Percentiles rank a stretch among this genome's conserved stretches.
Evolutionary conservation across 2,113 vertebrate genomes (phyloP).

Genomic region (Gadus chalcogrammus): DNA sequence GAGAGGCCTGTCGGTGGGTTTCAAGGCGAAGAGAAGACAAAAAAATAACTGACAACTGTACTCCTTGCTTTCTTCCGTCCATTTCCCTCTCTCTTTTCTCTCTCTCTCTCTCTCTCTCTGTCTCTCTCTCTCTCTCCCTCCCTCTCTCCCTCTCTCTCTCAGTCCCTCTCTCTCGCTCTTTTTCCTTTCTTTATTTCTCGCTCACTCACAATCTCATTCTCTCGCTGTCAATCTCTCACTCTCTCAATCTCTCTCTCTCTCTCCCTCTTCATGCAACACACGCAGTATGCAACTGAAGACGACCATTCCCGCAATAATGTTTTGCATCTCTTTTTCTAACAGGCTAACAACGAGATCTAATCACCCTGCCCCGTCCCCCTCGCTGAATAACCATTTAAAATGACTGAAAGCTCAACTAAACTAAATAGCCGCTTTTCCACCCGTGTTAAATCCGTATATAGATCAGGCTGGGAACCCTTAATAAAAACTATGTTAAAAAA

Average conservation of each 20-base stretch:
- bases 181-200: no score
- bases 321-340: slow-evolving; percentile 79
- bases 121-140: not conserved
- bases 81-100: not conserved
- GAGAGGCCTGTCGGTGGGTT: slow-evolving; percentile 42
- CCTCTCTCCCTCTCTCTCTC: slow-evolving; percentile 36
- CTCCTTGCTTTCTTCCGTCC: not conserved
- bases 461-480: slow-evolving; percentile 83
- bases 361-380: slow-evolving; percentile 55
- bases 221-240: not conserved
- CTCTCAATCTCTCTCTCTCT: slow-evolving; percentile 8
- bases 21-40: not conserved
- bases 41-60: no score
- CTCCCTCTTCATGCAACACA: slow-evolving; percentile 47
- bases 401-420: slow-evolving; percentile 67
- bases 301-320: slow-evolving; percentile 88
- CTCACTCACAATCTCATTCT: not conserved
- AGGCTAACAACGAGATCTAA: slow-evolving; percentile 78
- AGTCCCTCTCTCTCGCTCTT: not conserved
- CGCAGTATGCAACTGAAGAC: slow-evolving; percentile 73
- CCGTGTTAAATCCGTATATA: slow-evolving; percentile 91
- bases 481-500: slow-evolving; percentile 67
- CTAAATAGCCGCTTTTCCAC: slow-evolving; percentile 76
- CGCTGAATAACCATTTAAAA: slow-evolving; percentile 72
- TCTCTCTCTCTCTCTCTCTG: slow-evolving; percentile 2